These are phyloP conservation scores for Homarus gammarus DNA, from an alignment of 2,888 invertebrate genomes.

Conservation along the genomic window DNA sequence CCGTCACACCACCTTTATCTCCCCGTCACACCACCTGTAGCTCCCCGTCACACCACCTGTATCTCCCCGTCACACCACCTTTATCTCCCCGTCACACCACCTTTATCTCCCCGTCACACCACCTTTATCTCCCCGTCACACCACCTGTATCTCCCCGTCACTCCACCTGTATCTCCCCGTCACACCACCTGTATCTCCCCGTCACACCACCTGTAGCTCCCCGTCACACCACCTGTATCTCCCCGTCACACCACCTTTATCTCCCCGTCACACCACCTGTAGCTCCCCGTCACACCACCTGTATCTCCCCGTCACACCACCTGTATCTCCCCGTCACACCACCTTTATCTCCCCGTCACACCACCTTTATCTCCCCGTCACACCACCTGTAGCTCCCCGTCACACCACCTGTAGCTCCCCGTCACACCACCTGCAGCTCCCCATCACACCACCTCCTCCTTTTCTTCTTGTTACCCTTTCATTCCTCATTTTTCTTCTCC, in stretches of 20 bases:
- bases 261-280: not conserved
- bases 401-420: not conserved
- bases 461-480: too few species aligned
- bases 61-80: too few species aligned
- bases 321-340: not conserved
- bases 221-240: not conserved
- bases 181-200: not conserved
- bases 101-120: not conserved
- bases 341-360: not conserved
- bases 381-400: slow-evolving; percentile 13
- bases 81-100: not conserved
- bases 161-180: not conserved
- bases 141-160: not conserved
- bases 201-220: not conserved
- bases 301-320: not conserved
- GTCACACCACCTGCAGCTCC: not conserved
- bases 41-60: too few species aligned
- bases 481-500: not conserved
- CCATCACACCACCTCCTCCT: not conserved
- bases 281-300: too few species aligned
- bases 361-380: not conserved
- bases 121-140: not conserved
- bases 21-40: not conserved
- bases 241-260: not conserved
- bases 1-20: too few species aligned